A percentile compares a stretch with the other conserved stretches of the same genome.
Conservation (phyloP, 2,888 invertebrate genomes). For the Ephialtes manifestator region DNA sequence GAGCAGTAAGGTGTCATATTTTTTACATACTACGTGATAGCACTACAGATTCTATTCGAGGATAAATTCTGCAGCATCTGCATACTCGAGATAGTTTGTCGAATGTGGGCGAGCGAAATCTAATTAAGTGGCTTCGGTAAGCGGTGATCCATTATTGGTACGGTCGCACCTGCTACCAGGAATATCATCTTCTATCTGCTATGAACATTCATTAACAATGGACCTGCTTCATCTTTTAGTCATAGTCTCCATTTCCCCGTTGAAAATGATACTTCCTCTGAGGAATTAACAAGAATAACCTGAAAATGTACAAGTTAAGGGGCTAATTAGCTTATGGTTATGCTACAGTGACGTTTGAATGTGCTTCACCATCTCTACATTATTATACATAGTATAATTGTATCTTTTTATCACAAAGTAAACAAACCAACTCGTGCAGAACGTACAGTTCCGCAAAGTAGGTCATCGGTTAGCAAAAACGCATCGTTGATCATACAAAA, state of each 20-base stretch:
- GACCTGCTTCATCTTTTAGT: neutral
- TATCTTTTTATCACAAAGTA: neutral
- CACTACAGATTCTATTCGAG: neutral
- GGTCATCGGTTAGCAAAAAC: neutral
- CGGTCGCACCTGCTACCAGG: neutral
- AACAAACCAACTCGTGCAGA: neutral
- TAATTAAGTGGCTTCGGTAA: constrained; percentile 5
- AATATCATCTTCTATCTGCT: neutral
- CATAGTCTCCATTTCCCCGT: neutral
- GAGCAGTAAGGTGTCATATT: neutral
- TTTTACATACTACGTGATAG: neutral
- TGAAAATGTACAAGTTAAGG: neutral
- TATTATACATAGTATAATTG: neutral
- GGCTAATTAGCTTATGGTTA: neutral
- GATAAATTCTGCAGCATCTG: neutral
- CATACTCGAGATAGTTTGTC: neutral
- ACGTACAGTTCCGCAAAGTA: neutral
- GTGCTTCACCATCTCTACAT: neutral
- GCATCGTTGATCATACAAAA: neutral
- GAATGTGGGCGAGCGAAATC: constrained; percentile 10
- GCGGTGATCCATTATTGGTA: neutral
- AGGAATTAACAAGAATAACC: neutral
- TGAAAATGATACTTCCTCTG: neutral
- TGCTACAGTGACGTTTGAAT: neutral
- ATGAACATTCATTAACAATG: neutral